A percentile compares a stretch with the other conserved stretches of the same genome.
These are phyloP conservation scores for Polyodon spathula DNA, from an alignment of 2,113 vertebrate genomes.

Conservation along the genomic window DNA sequence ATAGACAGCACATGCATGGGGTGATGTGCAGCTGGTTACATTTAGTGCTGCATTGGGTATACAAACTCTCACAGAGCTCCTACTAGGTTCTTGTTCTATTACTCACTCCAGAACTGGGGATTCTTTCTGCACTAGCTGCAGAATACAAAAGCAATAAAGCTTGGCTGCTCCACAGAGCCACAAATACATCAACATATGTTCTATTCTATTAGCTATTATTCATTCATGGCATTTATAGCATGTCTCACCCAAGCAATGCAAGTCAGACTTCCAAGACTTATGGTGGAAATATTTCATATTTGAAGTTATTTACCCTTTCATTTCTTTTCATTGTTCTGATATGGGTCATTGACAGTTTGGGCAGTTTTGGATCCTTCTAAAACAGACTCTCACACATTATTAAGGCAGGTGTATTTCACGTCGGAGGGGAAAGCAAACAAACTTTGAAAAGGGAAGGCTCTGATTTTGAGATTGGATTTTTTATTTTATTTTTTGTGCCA, in stretches of 20 bases:
- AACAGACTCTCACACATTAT: slow-evolving; percentile 42
- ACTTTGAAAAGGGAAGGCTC: no score
- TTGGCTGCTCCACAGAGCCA: slow-evolving; percentile 14
- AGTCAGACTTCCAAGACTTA: slow-evolving; percentile 41
- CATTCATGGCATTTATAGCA: slow-evolving; percentile 33
- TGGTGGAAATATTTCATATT: slow-evolving; percentile 40
- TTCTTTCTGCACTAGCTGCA: slow-evolving; percentile 10
- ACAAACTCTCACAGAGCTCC: background rate
- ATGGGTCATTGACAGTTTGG: slow-evolving; percentile 51
- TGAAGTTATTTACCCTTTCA: slow-evolving; percentile 47
- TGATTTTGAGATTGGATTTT: no score
- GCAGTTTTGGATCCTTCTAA: slow-evolving; percentile 35
- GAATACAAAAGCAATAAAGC: slow-evolving; percentile 30
- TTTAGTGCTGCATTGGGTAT: background rate
- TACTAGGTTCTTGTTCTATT: slow-evolving; percentile 7
- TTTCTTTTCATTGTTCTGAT: slow-evolving; percentile 50
- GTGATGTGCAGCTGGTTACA: background rate
- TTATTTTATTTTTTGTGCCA: no score
- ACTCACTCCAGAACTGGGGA: background rate
- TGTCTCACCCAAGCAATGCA: slow-evolving; percentile 47
- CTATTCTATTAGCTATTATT: slow-evolving; percentile 37
- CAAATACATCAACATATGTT: slow-evolving; percentile 34
- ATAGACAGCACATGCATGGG: no score
- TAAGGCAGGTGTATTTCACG: slow-evolving; percentile 22
- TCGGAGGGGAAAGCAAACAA: background rate